Base-by-base conservation (phyloP, 2,113 vertebrate species). In the Embiotoca jacksoni region DNA sequence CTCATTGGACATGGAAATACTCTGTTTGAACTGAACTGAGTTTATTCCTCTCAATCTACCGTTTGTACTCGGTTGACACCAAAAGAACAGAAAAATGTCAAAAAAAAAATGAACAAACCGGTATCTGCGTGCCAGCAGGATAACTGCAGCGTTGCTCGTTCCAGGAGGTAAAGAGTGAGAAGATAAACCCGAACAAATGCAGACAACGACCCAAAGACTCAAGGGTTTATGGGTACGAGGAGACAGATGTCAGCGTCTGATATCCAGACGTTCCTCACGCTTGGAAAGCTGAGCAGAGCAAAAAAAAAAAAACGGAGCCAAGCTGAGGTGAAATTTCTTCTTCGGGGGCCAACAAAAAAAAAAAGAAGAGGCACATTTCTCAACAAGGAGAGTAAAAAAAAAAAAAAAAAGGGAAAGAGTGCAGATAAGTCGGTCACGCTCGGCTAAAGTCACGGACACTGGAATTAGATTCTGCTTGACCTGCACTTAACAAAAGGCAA, bases 221-320 rank as follows among this genome's bases (percentile, higher is more conserved):
- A 2, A 37, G 73, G 67, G 57, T 39, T 78, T 75, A 47, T 56
- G 70, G 63, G 63, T 35, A 9, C 2, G 16, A 49, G 39, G 41
- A 82, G 79, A 68, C 79, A 80, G 81, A 80, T 77, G 75, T 75
- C 72, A 66, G 47, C 41, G 23, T 74, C 47, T 41, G 71, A 49
- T 79, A 64, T 58, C 50, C 50, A 49, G 16, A 16, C 5, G 23
- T 74, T 76, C 32, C 44, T 78, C 53, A 32, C 30, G 47, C 72
- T 62, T 61, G 77, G 73, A 80, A 47, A 83, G 54, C 61, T 7
- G 54, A 60, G 47, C 46, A n/a, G 53, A 30, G 59, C 64, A 71
- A 32, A 73, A 44, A 49, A 60, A 58, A 71, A 32, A 68, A 44
- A 47, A 15, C 0, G 6, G 47, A 75, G 79, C 61, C 62, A 73